Percentiles rank a stretch among this genome's conserved stretches.
Evolutionary conservation across 2,797 vertebrate species (phyloP).

Genomic region (Pseudotriccus pelzelni): DNA sequence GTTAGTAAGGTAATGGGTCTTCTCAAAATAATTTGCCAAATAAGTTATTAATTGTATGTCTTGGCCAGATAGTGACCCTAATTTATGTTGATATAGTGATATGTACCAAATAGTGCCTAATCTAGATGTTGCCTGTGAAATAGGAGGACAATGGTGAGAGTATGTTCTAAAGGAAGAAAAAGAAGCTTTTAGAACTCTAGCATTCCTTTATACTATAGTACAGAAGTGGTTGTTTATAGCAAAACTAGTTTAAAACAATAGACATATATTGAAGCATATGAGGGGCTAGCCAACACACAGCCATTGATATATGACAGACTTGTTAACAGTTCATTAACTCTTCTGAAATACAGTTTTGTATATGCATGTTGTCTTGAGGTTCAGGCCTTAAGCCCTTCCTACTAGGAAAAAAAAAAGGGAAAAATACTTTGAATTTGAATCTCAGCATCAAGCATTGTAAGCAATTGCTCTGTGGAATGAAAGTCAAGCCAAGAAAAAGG

Average conservation of each 20-base stretch:
- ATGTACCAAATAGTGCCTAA: not conserved
- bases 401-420: rapidly evolving
- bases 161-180: not conserved
- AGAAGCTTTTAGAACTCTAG: not conserved
- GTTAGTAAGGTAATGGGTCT: not conserved
- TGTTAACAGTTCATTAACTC: not conserved
- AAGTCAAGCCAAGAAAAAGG: not conserved
- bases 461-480: not conserved
- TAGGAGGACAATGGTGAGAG: not conserved
- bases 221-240: not conserved
- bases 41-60: not conserved
- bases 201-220: not conserved
- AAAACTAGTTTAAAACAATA: not conserved
- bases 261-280: not conserved
- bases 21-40: not conserved
- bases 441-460: not conserved
- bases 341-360: not conserved
- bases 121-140: not conserved
- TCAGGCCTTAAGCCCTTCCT: not conserved
- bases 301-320: not conserved
- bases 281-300: not conserved
- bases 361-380: not conserved
- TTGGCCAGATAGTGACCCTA: not conserved
- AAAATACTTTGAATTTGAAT: not conserved
- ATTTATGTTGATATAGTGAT: not conserved